Evolutionary conservation across 2,888 invertebrate species (phyloP).

Genomic region (Bruchidius siliquastri): DNA sequence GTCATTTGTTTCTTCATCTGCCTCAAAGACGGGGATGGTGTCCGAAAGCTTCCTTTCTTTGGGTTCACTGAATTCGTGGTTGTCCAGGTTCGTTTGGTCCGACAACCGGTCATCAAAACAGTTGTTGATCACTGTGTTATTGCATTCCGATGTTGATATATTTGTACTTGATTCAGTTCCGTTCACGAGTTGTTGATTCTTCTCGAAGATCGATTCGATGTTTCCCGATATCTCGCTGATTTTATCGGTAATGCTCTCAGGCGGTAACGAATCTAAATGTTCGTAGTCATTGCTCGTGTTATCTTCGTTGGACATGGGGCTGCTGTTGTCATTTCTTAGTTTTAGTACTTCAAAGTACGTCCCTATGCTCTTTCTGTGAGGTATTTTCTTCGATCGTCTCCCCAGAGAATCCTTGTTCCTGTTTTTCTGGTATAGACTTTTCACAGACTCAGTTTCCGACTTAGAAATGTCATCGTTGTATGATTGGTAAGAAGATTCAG

Average conservation of each 20-base stretch:
- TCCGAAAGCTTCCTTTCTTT: conserved; percentile 41
- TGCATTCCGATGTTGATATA: conserved; percentile 52
- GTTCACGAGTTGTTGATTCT: conserved; percentile 43
- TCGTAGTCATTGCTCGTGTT: conserved; percentile 52
- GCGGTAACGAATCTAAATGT: conserved; percentile 39
- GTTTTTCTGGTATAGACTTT: conserved; percentile 37
- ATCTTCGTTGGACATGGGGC: conserved; percentile 52
- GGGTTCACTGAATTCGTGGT: conserved; percentile 9
- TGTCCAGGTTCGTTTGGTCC: conserved; percentile 1
- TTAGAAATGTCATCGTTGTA: conserved; percentile 19
- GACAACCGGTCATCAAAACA: conserved; percentile 6
- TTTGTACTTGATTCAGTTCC: conserved; percentile 51
- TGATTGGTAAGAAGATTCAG: conserved; percentile 26
- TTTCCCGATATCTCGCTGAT: conserved; percentile 55
- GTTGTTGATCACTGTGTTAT: conserved; percentile 36
- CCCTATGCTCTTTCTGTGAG: conserved; percentile 41
- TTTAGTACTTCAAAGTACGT: conserved; percentile 47
- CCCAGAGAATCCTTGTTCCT: conserved; percentile 33
- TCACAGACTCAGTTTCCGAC: conserved; percentile 25
- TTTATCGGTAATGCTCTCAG: conserved; percentile 55
- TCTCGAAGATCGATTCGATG: conserved; percentile 53
- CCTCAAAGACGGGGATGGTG: conserved; percentile 49
- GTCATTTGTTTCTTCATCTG: conserved; percentile 52
- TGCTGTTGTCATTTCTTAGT: conserved; percentile 40
- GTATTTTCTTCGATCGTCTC: conserved; percentile 34